These are phyloP conservation scores for Balanococcus diminutus DNA, from an alignment of 2,888 invertebrate genomes.

Conservation along the genomic window DNA sequence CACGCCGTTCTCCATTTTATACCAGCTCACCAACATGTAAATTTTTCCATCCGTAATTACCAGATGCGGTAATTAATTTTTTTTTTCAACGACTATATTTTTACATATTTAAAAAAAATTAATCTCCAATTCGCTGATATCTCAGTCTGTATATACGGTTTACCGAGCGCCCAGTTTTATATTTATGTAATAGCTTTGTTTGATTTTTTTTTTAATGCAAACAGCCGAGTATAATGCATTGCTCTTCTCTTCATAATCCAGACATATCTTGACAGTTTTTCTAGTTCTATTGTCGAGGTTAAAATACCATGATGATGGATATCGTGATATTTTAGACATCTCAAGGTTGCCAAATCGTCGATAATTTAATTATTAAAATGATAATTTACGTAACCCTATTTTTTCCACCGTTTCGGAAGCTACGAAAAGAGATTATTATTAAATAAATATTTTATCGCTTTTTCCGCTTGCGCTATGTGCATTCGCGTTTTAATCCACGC, in stretches of 20 bases:
- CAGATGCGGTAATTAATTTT: slow-evolving; percentile 17
- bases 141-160: not conserved
- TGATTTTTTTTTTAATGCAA: not conserved
- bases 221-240: slow-evolving; percentile 30
- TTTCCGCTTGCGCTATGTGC: not conserved
- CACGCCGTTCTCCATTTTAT: not conserved
- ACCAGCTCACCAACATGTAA: slow-evolving; percentile 4
- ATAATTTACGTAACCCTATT: not conserved
- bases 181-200: not conserved
- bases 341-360: slow-evolving; percentile 18
- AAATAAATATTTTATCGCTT: slow-evolving; percentile 7
- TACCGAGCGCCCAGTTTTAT: not conserved
- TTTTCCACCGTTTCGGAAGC: not conserved
- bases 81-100: not conserved
- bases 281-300: slow-evolving; percentile 36
- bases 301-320: slow-evolving; percentile 16
- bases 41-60: not conserved
- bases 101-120: slow-evolving; percentile 9
- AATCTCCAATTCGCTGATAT: not conserved
- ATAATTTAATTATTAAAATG: slow-evolving; percentile 30
- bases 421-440: not conserved
- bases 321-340: not conserved
- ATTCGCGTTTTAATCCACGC: not conserved
- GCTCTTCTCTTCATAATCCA: not conserved
- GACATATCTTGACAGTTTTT: slow-evolving; percentile 35